Percentiles rank a stretch among this genome's conserved stretches.
Conservation (phyloP, 1,140 invertebrate genomes). For the Lasioglossum albipes region DNA sequence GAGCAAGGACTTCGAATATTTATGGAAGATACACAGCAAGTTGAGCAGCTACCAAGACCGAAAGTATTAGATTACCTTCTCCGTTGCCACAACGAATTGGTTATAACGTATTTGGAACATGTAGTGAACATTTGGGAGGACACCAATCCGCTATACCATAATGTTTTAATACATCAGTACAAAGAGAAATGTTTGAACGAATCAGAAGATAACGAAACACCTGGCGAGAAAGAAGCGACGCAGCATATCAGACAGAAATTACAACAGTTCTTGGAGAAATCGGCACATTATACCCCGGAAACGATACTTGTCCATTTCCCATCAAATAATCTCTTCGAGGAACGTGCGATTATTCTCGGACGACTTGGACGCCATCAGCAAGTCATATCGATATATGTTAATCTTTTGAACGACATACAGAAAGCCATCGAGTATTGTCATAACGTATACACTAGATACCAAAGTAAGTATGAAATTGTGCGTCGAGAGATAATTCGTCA, state of each 20-base stretch:
- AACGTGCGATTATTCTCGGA: slow-evolving; percentile 94
- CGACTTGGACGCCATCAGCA: slow-evolving; percentile 93
- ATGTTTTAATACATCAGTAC: slow-evolving; percentile 93
- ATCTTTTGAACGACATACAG: slow-evolving; percentile 87
- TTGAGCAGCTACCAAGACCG: slow-evolving; percentile 92
- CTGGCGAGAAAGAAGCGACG: slow-evolving; percentile 82
- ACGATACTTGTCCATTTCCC: slow-evolving; percentile 94
- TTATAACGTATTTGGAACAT: slow-evolving; percentile 97
- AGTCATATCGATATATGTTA: slow-evolving; percentile 94
- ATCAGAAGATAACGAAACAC: slow-evolving; percentile 81
- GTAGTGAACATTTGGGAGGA: slow-evolving; percentile 95
- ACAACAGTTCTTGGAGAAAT: slow-evolving; percentile 91
- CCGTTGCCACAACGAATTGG: slow-evolving; percentile 88
- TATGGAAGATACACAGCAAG: slow-evolving; percentile 93
- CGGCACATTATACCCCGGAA: slow-evolving; percentile 91
- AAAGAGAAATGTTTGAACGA: slow-evolving; percentile 84
- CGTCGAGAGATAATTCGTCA: background rate
- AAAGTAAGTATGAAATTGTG: slow-evolving; percentile 65
- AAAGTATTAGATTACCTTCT: slow-evolving; percentile 94
- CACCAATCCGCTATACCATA: slow-evolving; percentile 92
- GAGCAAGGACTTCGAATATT: slow-evolving; percentile 97
- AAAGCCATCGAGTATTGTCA: slow-evolving; percentile 93
- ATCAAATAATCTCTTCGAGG: slow-evolving; percentile 92
- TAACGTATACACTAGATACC: slow-evolving; percentile 81
- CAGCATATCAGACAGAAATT: slow-evolving; percentile 88